Evolutionary conservation across 2,797 vertebrate genomes (phyloP), one percentile per base, ranked within the genome.

Genomic region (Muscicapa striata): DNA sequence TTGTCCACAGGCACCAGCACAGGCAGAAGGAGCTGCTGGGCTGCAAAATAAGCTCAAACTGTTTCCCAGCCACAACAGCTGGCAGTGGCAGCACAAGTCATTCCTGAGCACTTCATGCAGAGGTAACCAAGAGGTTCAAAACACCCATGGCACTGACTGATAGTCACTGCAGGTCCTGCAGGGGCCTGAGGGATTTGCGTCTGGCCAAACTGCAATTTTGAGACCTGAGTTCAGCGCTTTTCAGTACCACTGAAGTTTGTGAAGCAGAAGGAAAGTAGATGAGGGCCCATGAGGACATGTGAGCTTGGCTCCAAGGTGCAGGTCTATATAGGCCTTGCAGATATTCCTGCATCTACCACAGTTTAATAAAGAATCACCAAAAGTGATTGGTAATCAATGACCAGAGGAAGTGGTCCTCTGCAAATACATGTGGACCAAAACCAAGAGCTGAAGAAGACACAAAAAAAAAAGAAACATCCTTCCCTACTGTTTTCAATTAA

Each of bases 101-200:
- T 15, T 63, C 30, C 40, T n/a, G 5, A 51, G 51, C 9, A 43
- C n/a, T 75, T 84, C 19, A 40, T 13, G 7, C 43, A 74, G 9
- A 27, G 6, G 18, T 40, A 76, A n/a, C 29, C 24, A 57, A 26
- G 43, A 57, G 32, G 27, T 59, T 74, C 69, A 64, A 9, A 90
- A 67, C 26, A 68, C 5, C 13, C 1, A 0, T 10, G 1, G 34
- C 24, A 80, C 12, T 27, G 26, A 67, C 45, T 34, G 52, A 75
- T 24, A 26, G 14, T 43, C 45, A n/a, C 11, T 58, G 20, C 15
- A 51, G 40, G n/a, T 76, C 43, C 75, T 54, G 8, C 32, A 80
- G 46, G 52, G 11, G 19, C 41, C 43, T 3, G 1, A 29, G 8
- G 17, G 14, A 62, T 57, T 62, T 62, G 32, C 1, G 0, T 67